A percentile compares a stretch with the other conserved stretches of the same genome.
phyloP scores from a whole-genome alignment of 2,888 invertebrate species.

The Eupithecia vulgata region DNA sequence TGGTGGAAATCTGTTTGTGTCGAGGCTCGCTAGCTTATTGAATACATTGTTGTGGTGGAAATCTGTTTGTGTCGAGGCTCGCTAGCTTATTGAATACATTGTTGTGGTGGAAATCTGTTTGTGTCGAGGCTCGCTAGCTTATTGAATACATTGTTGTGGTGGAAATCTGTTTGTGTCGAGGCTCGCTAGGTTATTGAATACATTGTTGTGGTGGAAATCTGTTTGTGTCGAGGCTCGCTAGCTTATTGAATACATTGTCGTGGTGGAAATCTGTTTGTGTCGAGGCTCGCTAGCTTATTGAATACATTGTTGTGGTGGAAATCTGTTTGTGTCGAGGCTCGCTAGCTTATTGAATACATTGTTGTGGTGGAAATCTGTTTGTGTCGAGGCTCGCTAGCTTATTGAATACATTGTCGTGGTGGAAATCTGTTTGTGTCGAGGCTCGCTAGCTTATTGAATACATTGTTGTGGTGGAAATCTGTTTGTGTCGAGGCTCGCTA shows the following conservation, averaged over 20 bases:
- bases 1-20: constrained; percentile 66
- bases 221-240: constrained; percentile 48
- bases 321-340: constrained; percentile 61
- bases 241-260: constrained; percentile 75
- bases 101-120: constrained; percentile 73
- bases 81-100: constrained; percentile 68
- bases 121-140: constrained; percentile 38
- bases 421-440: constrained; percentile 61
- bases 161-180: constrained; percentile 61
- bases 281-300: constrained; percentile 56
- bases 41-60: constrained; percentile 69
- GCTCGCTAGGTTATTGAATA: constrained; percentile 59
- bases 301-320: constrained; percentile 69
- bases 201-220: constrained; percentile 73
- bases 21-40: constrained; percentile 56
- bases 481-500: constrained; percentile 48
- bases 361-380: constrained; percentile 73
- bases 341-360: constrained; percentile 68
- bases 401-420: constrained; percentile 75
- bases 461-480: constrained; percentile 73
- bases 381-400: constrained; percentile 38
- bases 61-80: constrained; percentile 61
- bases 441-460: constrained; percentile 61
- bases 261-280: constrained; percentile 66
- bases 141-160: constrained; percentile 75